Percentiles rank a stretch among this genome's conserved stretches.
Conservation (phyloP, 2,113 vertebrate species). For the Ictalurus furcatus region DNA sequence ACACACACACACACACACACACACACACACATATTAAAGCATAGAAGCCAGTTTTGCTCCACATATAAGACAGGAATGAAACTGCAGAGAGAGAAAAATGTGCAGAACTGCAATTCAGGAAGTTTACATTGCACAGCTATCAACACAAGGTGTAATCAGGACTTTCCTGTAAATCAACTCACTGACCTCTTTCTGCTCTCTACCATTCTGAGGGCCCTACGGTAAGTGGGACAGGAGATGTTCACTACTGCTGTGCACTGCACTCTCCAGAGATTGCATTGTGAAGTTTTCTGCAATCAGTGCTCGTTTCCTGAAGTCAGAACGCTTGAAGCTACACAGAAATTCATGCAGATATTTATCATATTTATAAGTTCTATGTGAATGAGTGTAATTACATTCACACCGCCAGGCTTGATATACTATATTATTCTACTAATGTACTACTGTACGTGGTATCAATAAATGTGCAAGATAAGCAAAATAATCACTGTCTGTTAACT, state of each 20-base stretch:
- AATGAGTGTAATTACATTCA: background rate
- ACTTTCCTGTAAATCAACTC: conserved; percentile 49
- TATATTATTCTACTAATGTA: background rate
- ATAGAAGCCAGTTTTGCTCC: conserved; percentile 32
- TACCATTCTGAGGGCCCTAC: conserved; percentile 11
- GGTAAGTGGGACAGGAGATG: background rate
- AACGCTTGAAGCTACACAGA: background rate
- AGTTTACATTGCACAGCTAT: conserved; percentile 44
- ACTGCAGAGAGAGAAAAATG: conserved; percentile 51
- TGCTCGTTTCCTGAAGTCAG: conserved; percentile 11
- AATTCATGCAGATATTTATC: conserved; percentile 5
- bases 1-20: conserved; percentile 17
- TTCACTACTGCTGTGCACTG: background rate
- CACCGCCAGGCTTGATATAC: background rate
- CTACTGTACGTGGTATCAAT: background rate
- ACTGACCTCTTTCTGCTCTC: conserved; percentile 10
- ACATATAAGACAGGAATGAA: background rate
- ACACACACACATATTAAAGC: background rate
- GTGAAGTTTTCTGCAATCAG: background rate
- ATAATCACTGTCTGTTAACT: background rate
- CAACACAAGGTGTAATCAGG: conserved; percentile 36
- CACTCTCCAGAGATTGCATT: background rate
- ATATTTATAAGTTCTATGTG: background rate
- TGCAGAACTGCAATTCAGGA: conserved; percentile 57
- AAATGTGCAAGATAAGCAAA: conserved; percentile 12